phyloP scores from a whole-genome alignment of 1,140 invertebrate species.

The Orius insidiosus region DNA sequence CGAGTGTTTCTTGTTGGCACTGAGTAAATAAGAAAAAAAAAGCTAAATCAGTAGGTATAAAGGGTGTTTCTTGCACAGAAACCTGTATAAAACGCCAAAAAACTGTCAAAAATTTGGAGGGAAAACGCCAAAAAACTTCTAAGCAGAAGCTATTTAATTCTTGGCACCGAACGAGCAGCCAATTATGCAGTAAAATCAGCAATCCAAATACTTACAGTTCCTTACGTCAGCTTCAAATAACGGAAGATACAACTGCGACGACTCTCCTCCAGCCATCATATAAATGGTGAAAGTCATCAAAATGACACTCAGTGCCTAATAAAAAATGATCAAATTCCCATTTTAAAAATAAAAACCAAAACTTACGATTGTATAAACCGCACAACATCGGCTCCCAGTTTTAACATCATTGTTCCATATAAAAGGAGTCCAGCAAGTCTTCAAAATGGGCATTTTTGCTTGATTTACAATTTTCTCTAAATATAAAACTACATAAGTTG shows the following conservation, averaged over 20 bases:
- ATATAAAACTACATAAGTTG: too few species aligned
- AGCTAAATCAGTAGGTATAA: too few species aligned
- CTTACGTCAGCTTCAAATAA: constrained; percentile 71
- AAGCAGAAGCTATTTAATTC: too few species aligned
- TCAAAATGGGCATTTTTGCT: constrained; percentile 42
- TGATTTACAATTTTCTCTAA: too few species aligned
- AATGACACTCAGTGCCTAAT: constrained; percentile 45
- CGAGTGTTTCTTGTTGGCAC: too few species aligned
- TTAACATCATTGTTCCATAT: constrained; percentile 66
- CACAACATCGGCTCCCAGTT: constrained; percentile 53
- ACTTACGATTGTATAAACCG: constrained; percentile 50
- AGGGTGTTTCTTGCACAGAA: too few species aligned
- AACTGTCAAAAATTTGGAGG: neutral
- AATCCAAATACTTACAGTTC: constrained; percentile 45
- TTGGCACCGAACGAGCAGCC: too few species aligned
- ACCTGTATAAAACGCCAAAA: neutral
- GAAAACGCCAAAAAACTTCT: neutral
- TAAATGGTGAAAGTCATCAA: constrained; percentile 55
- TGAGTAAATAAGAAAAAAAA: too few species aligned
- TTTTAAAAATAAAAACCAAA: constrained; percentile 4
- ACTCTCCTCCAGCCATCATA: constrained; percentile 66
- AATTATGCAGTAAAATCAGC: too few species aligned
- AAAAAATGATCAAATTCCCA: neutral
- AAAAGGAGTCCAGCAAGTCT: constrained; percentile 72
- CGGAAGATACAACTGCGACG: constrained; percentile 68